Percentiles rank a stretch among this genome's conserved stretches.
Evolutionary conservation across 2,888 invertebrate species (phyloP).

Genomic region (Meta bourneti): DNA sequence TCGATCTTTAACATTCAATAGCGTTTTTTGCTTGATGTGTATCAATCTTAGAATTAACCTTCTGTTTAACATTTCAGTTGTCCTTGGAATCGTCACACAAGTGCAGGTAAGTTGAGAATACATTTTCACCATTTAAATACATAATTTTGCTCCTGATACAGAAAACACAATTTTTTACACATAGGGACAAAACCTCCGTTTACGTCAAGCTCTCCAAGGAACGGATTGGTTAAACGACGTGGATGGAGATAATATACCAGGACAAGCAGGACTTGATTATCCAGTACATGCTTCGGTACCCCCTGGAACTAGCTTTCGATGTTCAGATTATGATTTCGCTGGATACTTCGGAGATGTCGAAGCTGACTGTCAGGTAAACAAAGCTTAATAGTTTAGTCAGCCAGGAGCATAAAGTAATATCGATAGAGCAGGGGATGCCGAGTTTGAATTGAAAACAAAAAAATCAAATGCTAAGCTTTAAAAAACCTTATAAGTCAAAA

Average conservation of each 20-base stretch:
- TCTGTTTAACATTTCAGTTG: not conserved
- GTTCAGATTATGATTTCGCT: conserved; percentile 67
- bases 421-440: no score
- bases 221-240: conserved; percentile 57
- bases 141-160: not conserved
- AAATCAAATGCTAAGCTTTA: not conserved
- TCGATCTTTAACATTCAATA: no score
- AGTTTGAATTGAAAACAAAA: not conserved
- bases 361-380: conserved; percentile 67
- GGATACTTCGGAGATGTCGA: conserved; percentile 74
- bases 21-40: no score
- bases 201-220: conserved; percentile 24
- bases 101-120: not conserved
- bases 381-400: not conserved
- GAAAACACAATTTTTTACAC: not conserved
- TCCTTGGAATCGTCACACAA: not conserved
- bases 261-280: conserved; percentile 68
- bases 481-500: no score
- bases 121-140: not conserved
- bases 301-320: conserved; percentile 59
- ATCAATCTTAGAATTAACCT: not conserved
- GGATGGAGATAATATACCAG: conserved; percentile 73
- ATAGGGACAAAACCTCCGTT: not conserved
- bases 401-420: not conserved
- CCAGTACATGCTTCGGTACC: conserved; percentile 65